phyloP scores from a whole-genome alignment of 2,888 invertebrate species.

The Molorchus minor region DNA sequence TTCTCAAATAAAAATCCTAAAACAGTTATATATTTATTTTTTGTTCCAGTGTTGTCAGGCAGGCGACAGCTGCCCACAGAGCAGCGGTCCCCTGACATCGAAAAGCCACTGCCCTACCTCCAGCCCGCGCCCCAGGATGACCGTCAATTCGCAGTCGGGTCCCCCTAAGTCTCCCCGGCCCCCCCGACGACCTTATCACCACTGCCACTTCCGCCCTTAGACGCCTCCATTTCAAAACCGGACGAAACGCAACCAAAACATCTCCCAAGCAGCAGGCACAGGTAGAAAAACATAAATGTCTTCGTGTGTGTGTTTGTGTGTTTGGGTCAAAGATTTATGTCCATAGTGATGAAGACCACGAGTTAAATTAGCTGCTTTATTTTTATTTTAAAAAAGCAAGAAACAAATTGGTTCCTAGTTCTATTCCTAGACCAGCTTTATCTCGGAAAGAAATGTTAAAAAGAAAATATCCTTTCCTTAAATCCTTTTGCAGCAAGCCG shows the following conservation, averaged over 20 bases:
- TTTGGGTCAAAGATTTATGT: no score
- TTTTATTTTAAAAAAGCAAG: no score
- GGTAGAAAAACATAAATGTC: conserved; percentile 30
- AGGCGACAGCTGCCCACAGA: conserved; percentile 47
- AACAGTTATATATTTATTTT: no score
- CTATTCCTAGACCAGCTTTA: no score
- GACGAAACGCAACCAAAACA: conserved; percentile 62
- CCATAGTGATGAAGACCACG: no score
- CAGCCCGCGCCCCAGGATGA: conserved; percentile 63
- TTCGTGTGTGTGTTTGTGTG: conserved; percentile 7
- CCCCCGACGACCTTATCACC: conserved; percentile 64
- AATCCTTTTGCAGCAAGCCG: no score
- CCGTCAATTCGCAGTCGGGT: conserved; percentile 65
- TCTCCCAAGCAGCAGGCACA: conserved; percentile 46
- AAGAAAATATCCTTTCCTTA: no score
- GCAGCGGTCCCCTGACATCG: conserved; percentile 45
- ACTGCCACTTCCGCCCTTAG: conserved; percentile 69
- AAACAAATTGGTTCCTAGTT: no score
- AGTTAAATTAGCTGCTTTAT: no score
- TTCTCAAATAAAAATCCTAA: no score
- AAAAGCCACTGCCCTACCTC: conserved; percentile 54
- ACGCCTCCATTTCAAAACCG: conserved; percentile 74
- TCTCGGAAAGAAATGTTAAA: no score
- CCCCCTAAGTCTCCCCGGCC: conserved; percentile 58
- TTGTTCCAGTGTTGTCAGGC: no score